Evolutionary conservation across 37 sponge, comb jelly and placozoan genomes (phyloP).

Genomic region (Cliona cf. orientalis): DNA sequence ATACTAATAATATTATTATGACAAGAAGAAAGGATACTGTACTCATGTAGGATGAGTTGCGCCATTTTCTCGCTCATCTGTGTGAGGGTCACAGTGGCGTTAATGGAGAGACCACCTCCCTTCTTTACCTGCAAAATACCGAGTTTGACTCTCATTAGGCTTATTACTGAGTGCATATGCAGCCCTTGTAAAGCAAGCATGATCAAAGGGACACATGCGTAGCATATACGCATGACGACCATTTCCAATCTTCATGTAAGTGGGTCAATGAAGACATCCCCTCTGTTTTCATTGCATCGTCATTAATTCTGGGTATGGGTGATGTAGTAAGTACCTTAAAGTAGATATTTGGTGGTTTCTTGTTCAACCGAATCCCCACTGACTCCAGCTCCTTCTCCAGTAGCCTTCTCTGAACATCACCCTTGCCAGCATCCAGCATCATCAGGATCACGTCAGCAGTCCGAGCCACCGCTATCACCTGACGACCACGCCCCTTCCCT

Average conservation of each 20-base stretch:
- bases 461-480: constrained; percentile 98
- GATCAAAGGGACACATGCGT: too few relatives aligned
- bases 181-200: too few relatives aligned
- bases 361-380: constrained; percentile 96
- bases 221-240: too few relatives aligned
- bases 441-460: constrained; percentile 97
- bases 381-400: constrained; percentile 92
- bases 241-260: too few relatives aligned
- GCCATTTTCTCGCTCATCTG: constrained; percentile 95
- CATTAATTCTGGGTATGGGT: too few relatives aligned
- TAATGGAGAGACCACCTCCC: constrained; percentile 95
- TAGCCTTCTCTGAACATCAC: constrained; percentile 66
- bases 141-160: too few relatives aligned
- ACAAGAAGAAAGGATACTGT: constrained; percentile 88
- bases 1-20: too few relatives aligned
- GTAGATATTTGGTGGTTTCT: constrained; percentile 93
- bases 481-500: constrained; percentile 97
- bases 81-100: constrained; percentile 84
- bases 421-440: constrained; percentile 96
- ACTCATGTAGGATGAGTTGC: constrained; percentile 95
- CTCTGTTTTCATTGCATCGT: too few relatives aligned
- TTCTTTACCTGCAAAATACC: constrained; percentile 75
- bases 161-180: too few relatives aligned
- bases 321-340: constrained; percentile 87
- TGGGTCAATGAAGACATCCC: too few relatives aligned